A percentile compares a stretch with the other conserved stretches of the same genome.
Evolutionary conservation across 1,140 invertebrate genomes (phyloP).

Genomic region (Hylyphantes graminicola): DNA sequence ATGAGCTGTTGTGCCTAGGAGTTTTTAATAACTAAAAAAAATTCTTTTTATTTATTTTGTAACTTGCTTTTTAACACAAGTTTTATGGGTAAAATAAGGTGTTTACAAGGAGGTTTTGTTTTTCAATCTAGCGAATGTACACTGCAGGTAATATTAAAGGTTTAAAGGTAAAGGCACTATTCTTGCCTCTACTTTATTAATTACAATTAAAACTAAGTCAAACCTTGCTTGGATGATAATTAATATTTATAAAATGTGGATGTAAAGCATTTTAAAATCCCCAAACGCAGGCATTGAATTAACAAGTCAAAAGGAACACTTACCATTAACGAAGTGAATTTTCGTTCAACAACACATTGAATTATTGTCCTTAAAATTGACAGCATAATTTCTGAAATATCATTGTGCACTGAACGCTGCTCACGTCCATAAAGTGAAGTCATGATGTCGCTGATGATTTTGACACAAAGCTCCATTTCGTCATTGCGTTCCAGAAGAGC

Average conservation of each 20-base stretch:
- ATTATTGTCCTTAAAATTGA: slow-evolving; percentile 84
- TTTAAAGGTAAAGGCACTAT: no score
- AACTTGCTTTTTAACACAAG: no score
- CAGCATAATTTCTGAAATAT: slow-evolving; percentile 82
- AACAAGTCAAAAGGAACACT: slow-evolving; percentile 53
- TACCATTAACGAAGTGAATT: slow-evolving; percentile 70
- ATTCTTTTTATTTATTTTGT: no score
- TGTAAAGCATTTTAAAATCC: slow-evolving; percentile 10
- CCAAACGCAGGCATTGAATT: neutral
- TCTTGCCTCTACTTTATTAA: no score
- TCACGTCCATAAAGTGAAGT: slow-evolving; percentile 80
- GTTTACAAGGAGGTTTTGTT: no score
- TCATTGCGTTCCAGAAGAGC: slow-evolving; percentile 72
- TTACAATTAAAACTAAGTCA: no score
- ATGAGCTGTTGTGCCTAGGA: no score
- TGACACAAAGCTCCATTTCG: slow-evolving; percentile 89
- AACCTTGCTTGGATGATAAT: no score
- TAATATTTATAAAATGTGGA: neutral
- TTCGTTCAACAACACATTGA: slow-evolving; percentile 74
- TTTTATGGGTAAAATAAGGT: no score
- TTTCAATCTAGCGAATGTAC: no score
- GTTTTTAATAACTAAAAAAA: no score
- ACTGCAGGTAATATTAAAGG: no score
- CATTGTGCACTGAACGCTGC: slow-evolving; percentile 78
- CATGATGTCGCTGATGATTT: slow-evolving; percentile 89